Conservation (phyloP, 2,113 vertebrate species). For the Dicerorhinus sumatrensis region DNA sequence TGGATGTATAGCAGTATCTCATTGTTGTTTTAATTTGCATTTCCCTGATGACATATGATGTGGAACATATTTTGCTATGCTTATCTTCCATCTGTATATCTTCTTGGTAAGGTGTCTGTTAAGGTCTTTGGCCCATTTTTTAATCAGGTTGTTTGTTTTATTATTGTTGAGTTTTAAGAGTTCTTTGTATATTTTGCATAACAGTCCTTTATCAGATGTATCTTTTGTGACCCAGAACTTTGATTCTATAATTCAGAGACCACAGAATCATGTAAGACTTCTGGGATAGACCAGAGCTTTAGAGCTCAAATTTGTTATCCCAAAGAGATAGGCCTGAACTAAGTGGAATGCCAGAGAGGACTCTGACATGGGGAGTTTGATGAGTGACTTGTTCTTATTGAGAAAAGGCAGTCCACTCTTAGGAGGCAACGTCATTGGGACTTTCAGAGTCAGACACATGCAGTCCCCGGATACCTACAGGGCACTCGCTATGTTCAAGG, state of each 20-base stretch:
- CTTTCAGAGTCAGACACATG: not conserved
- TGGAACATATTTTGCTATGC: not conserved
- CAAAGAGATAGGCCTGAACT: not conserved
- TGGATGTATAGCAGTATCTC: not conserved
- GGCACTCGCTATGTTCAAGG: not conserved
- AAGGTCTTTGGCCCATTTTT: not conserved
- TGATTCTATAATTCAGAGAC: not conserved
- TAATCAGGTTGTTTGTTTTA: not conserved
- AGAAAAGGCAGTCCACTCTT: not conserved
- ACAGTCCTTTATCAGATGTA: not conserved
- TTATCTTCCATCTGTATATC: not conserved
- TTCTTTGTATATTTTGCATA: not conserved
- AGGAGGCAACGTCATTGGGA: not conserved
- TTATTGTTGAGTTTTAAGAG: not conserved
- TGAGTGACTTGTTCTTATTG: not conserved
- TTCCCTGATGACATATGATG: not conserved
- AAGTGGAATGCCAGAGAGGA: not conserved
- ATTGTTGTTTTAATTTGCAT: not conserved
- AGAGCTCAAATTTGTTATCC: not conserved
- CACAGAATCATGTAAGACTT: not conserved
- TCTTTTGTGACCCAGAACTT: conserved; percentile 13
- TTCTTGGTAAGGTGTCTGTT: not conserved
- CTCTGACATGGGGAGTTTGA: not conserved
- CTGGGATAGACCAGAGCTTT: not conserved
- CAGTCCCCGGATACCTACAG: not conserved